Evolutionary conservation across 2,113 vertebrate species (phyloP).

Genomic region (Salvelinus namaycush): DNA sequence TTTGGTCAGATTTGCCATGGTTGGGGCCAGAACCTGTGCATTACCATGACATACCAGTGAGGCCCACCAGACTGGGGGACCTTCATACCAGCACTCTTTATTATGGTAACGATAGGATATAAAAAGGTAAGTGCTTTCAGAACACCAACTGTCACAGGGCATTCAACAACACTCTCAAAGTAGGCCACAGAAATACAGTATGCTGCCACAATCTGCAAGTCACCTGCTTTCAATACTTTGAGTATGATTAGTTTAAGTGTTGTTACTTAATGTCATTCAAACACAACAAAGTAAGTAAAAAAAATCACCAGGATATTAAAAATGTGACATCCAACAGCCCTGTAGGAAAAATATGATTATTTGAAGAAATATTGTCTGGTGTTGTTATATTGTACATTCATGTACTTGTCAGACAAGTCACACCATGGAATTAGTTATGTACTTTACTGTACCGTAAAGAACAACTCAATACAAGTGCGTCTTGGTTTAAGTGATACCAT

Average conservation of each 20-base stretch:
- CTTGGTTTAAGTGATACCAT: neutral
- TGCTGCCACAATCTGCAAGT: neutral
- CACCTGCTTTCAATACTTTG: neutral
- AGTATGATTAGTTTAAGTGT: neutral
- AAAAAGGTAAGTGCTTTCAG: conserved; percentile 37
- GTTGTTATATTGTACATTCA: neutral
- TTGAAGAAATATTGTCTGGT: neutral
- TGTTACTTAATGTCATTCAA: neutral
- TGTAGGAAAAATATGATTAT: neutral
- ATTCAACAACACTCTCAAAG: conserved; percentile 28
- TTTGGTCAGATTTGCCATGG: neutral
- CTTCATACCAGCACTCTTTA: conserved; percentile 34
- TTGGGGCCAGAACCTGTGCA: conserved; percentile 6
- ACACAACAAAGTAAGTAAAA: neutral
- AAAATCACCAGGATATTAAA: neutral
- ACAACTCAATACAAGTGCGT: neutral
- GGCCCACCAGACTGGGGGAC: conserved; percentile 20
- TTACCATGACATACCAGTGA: conserved; percentile 16
- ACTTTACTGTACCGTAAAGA: neutral
- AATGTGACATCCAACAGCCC: neutral
- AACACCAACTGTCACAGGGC: conserved; percentile 41
- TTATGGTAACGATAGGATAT: conserved; percentile 47
- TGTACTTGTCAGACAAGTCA: neutral
- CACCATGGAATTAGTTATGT: neutral
- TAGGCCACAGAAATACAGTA: conserved; percentile 21